Evolutionary conservation across 2,888 invertebrate genomes (phyloP).

Genomic region (Coenonympha arcania): DNA sequence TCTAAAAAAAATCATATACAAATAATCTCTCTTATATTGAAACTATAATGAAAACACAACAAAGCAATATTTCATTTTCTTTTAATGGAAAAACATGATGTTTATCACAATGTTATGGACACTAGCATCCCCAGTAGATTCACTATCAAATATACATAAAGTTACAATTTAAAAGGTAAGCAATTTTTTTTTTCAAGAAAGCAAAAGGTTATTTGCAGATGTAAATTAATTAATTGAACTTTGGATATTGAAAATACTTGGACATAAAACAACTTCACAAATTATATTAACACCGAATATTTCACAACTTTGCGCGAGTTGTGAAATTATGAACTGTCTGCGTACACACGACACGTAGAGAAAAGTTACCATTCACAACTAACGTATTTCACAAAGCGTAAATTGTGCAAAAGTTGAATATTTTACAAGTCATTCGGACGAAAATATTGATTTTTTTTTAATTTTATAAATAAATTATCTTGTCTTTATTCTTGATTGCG

Average conservation of each 20-base stretch:
- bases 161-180: constrained; percentile 62
- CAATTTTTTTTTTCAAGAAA: constrained; percentile 60
- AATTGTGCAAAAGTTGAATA: too few species aligned
- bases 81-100: constrained; percentile 68
- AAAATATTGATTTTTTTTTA: not conserved
- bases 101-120: constrained; percentile 73
- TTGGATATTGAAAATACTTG: not conserved
- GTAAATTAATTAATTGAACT: too few species aligned
- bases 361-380: too few species aligned
- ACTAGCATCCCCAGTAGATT: constrained; percentile 63
- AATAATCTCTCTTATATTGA: constrained; percentile 66
- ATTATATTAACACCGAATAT: not conserved
- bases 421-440: not conserved
- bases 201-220: constrained; percentile 63
- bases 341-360: too few species aligned
- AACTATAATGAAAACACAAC: constrained; percentile 58
- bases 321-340: too few species aligned
- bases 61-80: constrained; percentile 50
- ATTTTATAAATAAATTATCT: too few species aligned
- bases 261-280: not conserved
- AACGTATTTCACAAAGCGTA: not conserved
- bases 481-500: too few species aligned
- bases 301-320: not conserved
- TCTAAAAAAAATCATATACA: constrained; percentile 70
- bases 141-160: constrained; percentile 71